Evolutionary conservation across 2,113 vertebrate species (phyloP).

Genomic region (Zeus faber): DNA sequence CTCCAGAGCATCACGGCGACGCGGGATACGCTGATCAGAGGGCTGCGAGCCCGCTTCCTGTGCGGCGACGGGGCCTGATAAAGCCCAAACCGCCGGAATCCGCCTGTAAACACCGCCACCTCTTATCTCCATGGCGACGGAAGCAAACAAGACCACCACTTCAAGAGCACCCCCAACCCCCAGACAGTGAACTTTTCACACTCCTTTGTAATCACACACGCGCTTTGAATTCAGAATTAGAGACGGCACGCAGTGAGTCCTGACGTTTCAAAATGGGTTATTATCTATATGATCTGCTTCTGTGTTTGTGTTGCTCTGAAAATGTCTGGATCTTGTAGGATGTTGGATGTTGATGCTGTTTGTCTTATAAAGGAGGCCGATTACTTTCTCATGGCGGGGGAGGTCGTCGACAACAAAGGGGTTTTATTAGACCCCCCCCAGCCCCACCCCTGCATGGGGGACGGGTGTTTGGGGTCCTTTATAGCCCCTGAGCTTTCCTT

Average conservation of each 20-base stretch:
- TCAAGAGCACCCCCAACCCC: slow-evolving; percentile 10
- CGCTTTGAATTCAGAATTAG: no score
- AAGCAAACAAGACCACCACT: slow-evolving; percentile 43
- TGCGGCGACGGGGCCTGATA: slow-evolving; percentile 24
- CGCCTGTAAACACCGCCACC: slow-evolving; percentile 24
- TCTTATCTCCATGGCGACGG: slow-evolving; percentile 37
- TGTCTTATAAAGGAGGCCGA: no score
- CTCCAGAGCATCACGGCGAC: background rate
- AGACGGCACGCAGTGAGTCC: no score
- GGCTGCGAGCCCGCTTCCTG: slow-evolving; percentile 5
- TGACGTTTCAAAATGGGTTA: no score
- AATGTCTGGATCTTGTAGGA: no score
- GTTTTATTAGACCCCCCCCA: slow-evolving; percentile 58
- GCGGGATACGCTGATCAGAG: slow-evolving; percentile 39
- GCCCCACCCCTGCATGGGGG: slow-evolving; percentile 51
- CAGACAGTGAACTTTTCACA: slow-evolving; percentile 11
- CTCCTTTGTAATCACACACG: slow-evolving; percentile 46
- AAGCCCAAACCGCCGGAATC: slow-evolving; percentile 23
- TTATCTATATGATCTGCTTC: no score
- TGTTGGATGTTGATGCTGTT: no score
- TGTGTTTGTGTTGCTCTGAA: slow-evolving; percentile 48
- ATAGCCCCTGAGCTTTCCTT: slow-evolving; percentile 39
- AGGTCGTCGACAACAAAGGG: slow-evolving; percentile 53
- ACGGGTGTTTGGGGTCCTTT: slow-evolving; percentile 38
- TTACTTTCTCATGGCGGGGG: slow-evolving; percentile 7